Base-by-base conservation (phyloP, 2,797 vertebrate species). In the Chaunax sp. region DNA sequence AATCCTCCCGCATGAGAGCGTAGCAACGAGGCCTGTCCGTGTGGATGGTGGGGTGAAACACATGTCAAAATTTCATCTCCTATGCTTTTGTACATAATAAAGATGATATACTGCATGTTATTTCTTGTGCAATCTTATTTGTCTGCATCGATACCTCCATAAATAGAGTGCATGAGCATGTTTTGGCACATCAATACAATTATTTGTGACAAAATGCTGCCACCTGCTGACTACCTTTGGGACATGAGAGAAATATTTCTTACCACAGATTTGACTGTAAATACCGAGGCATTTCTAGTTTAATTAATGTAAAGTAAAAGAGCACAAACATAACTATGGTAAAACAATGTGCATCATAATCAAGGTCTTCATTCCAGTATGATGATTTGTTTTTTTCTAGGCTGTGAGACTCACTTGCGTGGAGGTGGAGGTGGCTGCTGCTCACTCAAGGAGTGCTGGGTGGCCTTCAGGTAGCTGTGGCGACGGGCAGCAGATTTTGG, bases 401-500 rank as follows among this genome's bases (percentile, higher is more conserved):
- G 59, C 23, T 50, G 38, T 23, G 44, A 33, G 37, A 91, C 93
- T 95, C 91, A 99, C 98, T 95, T 96, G 92, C 94, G 95, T 16
- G 96, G 94, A 44, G 96, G 96, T 4, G 87, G 86, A 4, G 90
- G 92, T 0, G 92, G 89, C 90, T 96, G 97, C 88, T 99, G 98
- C 86, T 99, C 98, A 25, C 96, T 96, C 85, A 99, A 92, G 6
- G 98, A 99, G 81, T 95, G 97, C 82, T 99, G 97, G 10, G 98
- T 99, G 90, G 98, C 98, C 92, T 97, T 98, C 92, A 99, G 94
- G 94, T 99, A 99, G 94, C 98, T 99, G 92, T 99, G 97, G 78
- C 98, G 95, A 46, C 98, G 95, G n/a, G 97, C 97, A 23, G 97
- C 95, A 20, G 94, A 95, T 92, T 99, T 99, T 0, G 98, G 98